phyloP scores from a whole-genome alignment of 2,797 vertebrate genomes.

The Enteromius paludinosus region DNA sequence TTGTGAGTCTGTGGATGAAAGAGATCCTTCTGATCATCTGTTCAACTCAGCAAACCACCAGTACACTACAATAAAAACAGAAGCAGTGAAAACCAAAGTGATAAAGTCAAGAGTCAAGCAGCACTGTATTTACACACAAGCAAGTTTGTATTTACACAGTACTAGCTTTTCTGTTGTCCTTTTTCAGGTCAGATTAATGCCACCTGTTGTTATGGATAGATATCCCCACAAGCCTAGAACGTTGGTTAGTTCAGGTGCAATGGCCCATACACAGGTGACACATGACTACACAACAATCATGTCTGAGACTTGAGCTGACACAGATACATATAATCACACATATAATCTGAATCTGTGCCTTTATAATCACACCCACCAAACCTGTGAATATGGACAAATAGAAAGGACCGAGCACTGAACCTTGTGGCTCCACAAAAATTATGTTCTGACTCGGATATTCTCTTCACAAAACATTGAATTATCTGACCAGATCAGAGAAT shows the following conservation, averaged over 20 bases:
- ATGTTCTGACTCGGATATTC: too few relatives aligned
- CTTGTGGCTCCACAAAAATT: not conserved
- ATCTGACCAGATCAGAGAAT: too few relatives aligned
- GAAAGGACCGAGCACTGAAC: not conserved
- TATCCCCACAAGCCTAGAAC: not conserved
- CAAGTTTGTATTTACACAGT: not conserved
- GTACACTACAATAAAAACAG: not conserved
- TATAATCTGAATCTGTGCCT: too few relatives aligned
- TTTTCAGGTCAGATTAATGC: not conserved
- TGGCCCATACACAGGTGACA: not conserved
- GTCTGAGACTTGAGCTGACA: too few relatives aligned
- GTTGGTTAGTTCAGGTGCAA: not conserved
- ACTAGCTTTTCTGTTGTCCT: not conserved
- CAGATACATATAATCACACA: too few relatives aligned
- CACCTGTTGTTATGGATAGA: not conserved
- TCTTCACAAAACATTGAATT: too few relatives aligned
- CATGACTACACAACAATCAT: not conserved
- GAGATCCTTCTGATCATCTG: not conserved
- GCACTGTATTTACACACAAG: not conserved
- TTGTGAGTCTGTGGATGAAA: not conserved
- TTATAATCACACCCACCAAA: too few relatives aligned
- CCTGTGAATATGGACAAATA: not conserved
- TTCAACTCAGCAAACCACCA: not conserved
- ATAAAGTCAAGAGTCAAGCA: not conserved
- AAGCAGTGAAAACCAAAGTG: not conserved